Conservation (phyloP, 2,888 invertebrate species). For the Parnassius glacialis region DNA sequence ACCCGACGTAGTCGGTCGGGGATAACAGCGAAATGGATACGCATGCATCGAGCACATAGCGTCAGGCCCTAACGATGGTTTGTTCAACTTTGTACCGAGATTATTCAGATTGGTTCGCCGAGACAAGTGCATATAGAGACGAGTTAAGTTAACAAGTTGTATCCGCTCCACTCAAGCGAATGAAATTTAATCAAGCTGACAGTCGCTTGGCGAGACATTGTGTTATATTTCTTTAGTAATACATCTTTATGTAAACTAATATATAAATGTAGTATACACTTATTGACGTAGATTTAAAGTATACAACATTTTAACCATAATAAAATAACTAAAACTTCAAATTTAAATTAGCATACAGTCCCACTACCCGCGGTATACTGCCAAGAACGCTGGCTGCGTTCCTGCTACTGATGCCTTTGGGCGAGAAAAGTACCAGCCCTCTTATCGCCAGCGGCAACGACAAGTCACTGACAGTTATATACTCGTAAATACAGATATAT, state of each 20-base stretch:
- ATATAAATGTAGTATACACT: too few relatives aligned
- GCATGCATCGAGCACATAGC: slow-evolving; percentile 41
- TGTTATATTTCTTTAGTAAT: neutral
- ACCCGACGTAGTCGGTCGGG: slow-evolving; percentile 58
- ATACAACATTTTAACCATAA: too few relatives aligned
- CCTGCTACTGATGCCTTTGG: too few relatives aligned
- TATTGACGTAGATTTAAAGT: too few relatives aligned
- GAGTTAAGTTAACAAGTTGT: slow-evolving; percentile 17
- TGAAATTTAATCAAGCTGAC: slow-evolving; percentile 12
- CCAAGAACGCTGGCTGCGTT: too few relatives aligned
- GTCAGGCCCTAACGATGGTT: slow-evolving; percentile 42
- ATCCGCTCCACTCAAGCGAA: slow-evolving; percentile 20
- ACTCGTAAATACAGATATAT: too few relatives aligned
- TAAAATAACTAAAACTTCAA: too few relatives aligned
- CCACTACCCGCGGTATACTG: too few relatives aligned
- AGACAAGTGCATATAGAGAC: slow-evolving; percentile 24
- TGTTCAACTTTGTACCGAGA: slow-evolving; percentile 42
- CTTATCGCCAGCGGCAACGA: too few relatives aligned
- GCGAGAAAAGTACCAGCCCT: too few relatives aligned
- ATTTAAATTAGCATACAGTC: too few relatives aligned
- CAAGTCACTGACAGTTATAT: too few relatives aligned
- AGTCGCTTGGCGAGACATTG: neutral
- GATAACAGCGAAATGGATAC: slow-evolving; percentile 51
- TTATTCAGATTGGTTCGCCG: slow-evolving; percentile 35
- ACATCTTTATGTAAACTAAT: neutral